Percentiles rank a stretch among this genome's conserved stretches.
phyloP scores from a whole-genome alignment of 1,140 invertebrate genomes.

The Drosophila watanabei region DNA sequence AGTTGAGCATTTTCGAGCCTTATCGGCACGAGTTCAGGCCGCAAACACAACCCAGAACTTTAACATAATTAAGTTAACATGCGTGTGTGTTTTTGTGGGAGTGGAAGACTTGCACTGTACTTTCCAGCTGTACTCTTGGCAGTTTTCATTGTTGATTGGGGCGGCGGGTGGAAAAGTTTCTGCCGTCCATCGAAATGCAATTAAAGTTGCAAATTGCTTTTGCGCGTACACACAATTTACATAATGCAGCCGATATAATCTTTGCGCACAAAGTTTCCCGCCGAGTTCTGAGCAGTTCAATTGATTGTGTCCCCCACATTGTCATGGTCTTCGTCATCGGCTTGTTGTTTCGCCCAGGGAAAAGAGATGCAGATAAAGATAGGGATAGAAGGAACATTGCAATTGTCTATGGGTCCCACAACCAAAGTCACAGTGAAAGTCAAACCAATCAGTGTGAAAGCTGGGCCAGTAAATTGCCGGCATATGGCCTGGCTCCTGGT shows the following conservation, averaged over 20 bases:
- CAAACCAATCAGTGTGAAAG: constrained; percentile 44
- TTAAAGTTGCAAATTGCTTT: constrained; percentile 76
- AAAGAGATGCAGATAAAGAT: constrained; percentile 10
- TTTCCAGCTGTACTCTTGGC: constrained; percentile 31
- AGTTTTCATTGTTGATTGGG: constrained; percentile 7
- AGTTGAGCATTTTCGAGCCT: constrained; percentile 27
- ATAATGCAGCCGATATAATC: constrained; percentile 64
- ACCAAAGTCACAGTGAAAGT: constrained; percentile 36
- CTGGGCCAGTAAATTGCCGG: constrained; percentile 38
- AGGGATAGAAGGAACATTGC: background rate
- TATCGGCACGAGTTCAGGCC: constrained; percentile 44
- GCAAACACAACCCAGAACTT: constrained; percentile 26
- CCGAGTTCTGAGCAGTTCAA: constrained; percentile 22
- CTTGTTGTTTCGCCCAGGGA: constrained; percentile 25
- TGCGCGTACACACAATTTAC: constrained; percentile 58
- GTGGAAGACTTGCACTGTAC: constrained; percentile 21
- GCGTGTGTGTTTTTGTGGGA: constrained; percentile 8
- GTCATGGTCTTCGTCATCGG: constrained; percentile 18
- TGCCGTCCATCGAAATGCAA: constrained; percentile 64
- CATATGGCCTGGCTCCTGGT: constrained; percentile 46
- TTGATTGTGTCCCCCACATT: constrained; percentile 48
- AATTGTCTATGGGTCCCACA: constrained; percentile 1
- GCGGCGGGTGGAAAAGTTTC: constrained; percentile 37
- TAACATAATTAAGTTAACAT: constrained; percentile 55
- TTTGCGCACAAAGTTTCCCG: constrained; percentile 31